A percentile compares a stretch with the other conserved stretches of the same genome.
Evolutionary conservation across 2,888 invertebrate species (phyloP).

Genomic region (Nudaria mundana): DNA sequence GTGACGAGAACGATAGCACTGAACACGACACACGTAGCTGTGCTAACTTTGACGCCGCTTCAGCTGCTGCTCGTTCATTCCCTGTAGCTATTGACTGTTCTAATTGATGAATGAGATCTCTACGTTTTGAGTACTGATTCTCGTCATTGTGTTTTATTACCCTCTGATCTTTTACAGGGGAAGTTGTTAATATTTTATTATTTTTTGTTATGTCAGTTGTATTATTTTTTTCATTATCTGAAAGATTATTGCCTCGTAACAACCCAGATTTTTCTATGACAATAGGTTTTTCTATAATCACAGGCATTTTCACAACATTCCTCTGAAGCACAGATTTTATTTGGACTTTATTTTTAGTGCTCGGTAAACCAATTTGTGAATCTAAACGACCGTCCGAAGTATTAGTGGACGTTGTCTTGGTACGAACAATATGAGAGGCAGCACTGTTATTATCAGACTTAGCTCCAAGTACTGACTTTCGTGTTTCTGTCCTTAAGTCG

Average conservation of each 20-base stretch:
- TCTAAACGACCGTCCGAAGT: slow-evolving; percentile 7
- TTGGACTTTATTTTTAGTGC: slow-evolving; percentile 7
- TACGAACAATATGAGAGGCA: background rate
- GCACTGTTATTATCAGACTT: background rate
- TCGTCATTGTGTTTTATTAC: slow-evolving; percentile 18
- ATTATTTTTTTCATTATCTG: background rate
- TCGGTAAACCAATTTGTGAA: slow-evolving; percentile 7
- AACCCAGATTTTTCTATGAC: background rate
- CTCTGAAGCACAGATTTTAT: slow-evolving; percentile 4
- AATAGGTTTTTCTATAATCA: too few species aligned
- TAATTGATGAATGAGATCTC: slow-evolving; percentile 83
- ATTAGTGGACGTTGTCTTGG: background rate
- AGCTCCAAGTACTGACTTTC: background rate
- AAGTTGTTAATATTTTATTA: background rate
- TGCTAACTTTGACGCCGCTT: slow-evolving; percentile 88
- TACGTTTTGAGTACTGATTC: slow-evolving; percentile 56
- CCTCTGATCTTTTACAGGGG: slow-evolving; percentile 11
- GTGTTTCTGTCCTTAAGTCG: background rate
- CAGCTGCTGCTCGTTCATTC: slow-evolving; percentile 87
- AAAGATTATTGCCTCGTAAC: slow-evolving; percentile 3
- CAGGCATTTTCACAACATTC: too few species aligned
- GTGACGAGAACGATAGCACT: slow-evolving; percentile 74
- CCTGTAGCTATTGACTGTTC: slow-evolving; percentile 90
- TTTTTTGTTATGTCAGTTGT: slow-evolving; percentile 4
- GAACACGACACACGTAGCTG: slow-evolving; percentile 88